Base-by-base conservation (phyloP, 2,888 invertebrate genomes). In the Tanypteryx hageni region DNA sequence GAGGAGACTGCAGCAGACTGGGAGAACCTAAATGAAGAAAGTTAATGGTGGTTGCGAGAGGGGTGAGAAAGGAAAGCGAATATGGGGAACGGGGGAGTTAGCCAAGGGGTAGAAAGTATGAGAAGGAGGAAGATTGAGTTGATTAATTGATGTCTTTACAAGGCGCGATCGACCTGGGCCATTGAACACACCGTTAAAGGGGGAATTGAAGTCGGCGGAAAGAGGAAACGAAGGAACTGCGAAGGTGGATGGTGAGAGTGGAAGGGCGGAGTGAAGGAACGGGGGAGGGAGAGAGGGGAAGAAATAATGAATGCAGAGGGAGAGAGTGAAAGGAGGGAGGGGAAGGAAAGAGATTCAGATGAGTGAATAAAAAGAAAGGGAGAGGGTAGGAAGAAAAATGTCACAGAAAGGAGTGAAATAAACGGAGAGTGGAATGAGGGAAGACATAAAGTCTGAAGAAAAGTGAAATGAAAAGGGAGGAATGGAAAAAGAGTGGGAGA, bases 81-180 rank as follows among this genome's bases (percentile, higher is more conserved):
- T 59, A 44, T 9, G 27, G 27, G 22, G 22, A 76, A 27, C 76
- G 44, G 44, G 44, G 44, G 44, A 44, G 44, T 44, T 44, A 44
- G 44, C 44, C 1, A 44, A 44, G 44, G 44, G 44, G 44, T 44
- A 44, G 44, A 44, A 44, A 44, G 44, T 44, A 44, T 44, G 44
- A 44, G 44, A 44, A 5, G 44, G 44, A 44, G 44, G 44, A 44
- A 44, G 44, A 44, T 44, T 44, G 44, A 56, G 44, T 64, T 64
- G 64, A 64, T 64, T 64, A 64, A 64, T 64, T 13, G 83, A 83
- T 83, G 83, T 83, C 83, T 83, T 83, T 83, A 83, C 83, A 89
- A 89, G 61, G 89, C 61, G 89, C 61, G 86, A 59, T 61, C 31
- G 61, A 31, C 86, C 31, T 86, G 56, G 89, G 14, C 44, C 89